Base-by-base conservation (phyloP, 37 sponge, comb jelly and placozoan species). In the Trichoplax adhaerens region DNA sequence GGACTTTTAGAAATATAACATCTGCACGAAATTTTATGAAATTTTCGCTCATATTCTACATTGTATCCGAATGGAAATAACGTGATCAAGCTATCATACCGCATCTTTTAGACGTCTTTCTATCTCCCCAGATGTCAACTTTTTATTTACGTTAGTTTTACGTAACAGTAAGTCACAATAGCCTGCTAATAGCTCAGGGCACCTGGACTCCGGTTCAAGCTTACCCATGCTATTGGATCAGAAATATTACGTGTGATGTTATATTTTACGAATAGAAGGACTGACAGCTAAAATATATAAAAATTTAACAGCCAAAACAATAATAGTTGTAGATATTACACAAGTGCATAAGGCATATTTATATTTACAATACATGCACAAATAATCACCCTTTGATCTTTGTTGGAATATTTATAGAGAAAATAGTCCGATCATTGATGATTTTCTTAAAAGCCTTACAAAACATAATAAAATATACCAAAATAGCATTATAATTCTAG, bases 101-200 rank as follows among this genome's bases (percentile, higher is more conserved):
- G 88, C 86, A 54, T 84, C 76, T 55, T 80, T 85, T 3, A 92
- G 82, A 56, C 80, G 82, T 48, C 49, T 64, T 66, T 92, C 93
- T 3, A 88, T 73, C 65, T 92, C 93, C 55, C 88, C 89, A 63
- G 93, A 88, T 3, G 89, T 88, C 55, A 92, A 81, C 68, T 85
- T 84, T 71, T 83, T 88, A 63, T 84, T 88, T 64, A 80, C 75
- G 0, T 84, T 83, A 3, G 83, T 92, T 75, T 92, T 92, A 2
- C 93, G 78, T 52, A 92, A 72, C 55, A 92, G 75, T 71, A 85
- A 78, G 62, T 92, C 93, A 72, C 93, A 92, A 76, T 88, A 92
- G 75, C 81, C 82, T 75, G 93, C 93, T 67, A 92, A 69, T 53
- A 92, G 71, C 70, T 92, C 93, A 1, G 93, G 93, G 82, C 93